Base-by-base conservation (phyloP, 2,888 invertebrate species). In the Scaptomyza parva region DNA sequence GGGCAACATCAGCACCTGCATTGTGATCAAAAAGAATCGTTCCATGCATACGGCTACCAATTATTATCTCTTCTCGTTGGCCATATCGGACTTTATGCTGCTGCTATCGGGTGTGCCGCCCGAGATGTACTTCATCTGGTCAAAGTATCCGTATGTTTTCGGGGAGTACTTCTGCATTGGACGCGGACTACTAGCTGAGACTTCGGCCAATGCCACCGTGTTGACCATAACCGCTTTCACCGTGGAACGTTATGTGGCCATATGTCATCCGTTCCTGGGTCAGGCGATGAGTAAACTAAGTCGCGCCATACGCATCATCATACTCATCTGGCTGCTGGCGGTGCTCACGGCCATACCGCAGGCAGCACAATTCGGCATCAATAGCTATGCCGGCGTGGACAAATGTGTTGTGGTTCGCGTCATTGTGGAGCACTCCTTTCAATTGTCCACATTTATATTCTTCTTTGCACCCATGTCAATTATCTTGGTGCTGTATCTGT, bases 381-480 rank as follows among this genome's bases (percentile, higher is more conserved):
- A 81, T 9, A 80, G 68, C 51, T 73, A 70, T 12, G 76, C 71
- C 6, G 91, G 90, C 2, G 70, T 91, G 2, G 89, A 89, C 43
- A 89, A 86, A 48, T 92, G 92, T 60, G 77, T 75, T 1, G 89
- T 91, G 11, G 89, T 91, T 11, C 87, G 90, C 4, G 89, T 91
- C 7, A 91, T 93, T 2, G 80, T 93, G 1, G 71, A 91, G 22
- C 93, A 94, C 77, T 93, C 93, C 0, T 94, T 94, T 82, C 93
- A 93, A 69, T 78, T 93, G n/a, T 93, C 94, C 17, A 94, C 95
- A 0, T 94, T 95, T 85, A 92, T 97, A 78, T 96, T 97, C 91
- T 97, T 97, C 90, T 94, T 96, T 52, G 94, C 95, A n/a, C 97
- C 97, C 3, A 97, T 97, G 96, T 95, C 95, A 37, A 93, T 97